These are phyloP conservation scores for Latrodectus hesperus DNA, from an alignment of 2,888 invertebrate species.

Conservation along the genomic window DNA sequence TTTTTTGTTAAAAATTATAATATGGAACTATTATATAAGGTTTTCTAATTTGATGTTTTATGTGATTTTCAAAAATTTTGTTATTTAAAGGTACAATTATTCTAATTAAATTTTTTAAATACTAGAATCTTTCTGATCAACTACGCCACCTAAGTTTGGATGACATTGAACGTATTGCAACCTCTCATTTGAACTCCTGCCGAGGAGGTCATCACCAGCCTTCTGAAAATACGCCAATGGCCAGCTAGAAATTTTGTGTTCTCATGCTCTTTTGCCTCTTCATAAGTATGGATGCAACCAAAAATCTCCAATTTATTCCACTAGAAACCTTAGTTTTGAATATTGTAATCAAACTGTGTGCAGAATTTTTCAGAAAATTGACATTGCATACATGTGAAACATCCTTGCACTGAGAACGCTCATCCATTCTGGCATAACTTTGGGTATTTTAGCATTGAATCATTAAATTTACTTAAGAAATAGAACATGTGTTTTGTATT, in stretches of 20 bases:
- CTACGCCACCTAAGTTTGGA: constrained; percentile 69
- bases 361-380: neutral
- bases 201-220: constrained; percentile 9
- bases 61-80: too few species aligned
- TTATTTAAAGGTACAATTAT: too few species aligned
- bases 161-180: constrained; percentile 71
- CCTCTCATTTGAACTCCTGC: constrained; percentile 53
- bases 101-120: neutral
- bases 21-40: too few species aligned
- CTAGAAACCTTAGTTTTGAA: constrained; percentile 14
- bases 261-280: neutral
- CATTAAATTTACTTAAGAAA: neutral
- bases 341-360: neutral
- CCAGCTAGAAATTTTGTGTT: constrained; percentile 30
- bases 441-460: neutral
- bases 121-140: constrained; percentile 59
- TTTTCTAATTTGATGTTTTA: too few species aligned
- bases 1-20: too few species aligned
- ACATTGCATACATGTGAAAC: neutral
- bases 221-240: constrained; percentile 49
- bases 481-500: neutral
- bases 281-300: neutral
- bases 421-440: neutral
- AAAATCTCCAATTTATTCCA: constrained; percentile 14
- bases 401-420: neutral